These are phyloP conservation scores for Odiellus spinosus DNA, from an alignment of 2,888 invertebrate genomes.

Conservation along the genomic window DNA sequence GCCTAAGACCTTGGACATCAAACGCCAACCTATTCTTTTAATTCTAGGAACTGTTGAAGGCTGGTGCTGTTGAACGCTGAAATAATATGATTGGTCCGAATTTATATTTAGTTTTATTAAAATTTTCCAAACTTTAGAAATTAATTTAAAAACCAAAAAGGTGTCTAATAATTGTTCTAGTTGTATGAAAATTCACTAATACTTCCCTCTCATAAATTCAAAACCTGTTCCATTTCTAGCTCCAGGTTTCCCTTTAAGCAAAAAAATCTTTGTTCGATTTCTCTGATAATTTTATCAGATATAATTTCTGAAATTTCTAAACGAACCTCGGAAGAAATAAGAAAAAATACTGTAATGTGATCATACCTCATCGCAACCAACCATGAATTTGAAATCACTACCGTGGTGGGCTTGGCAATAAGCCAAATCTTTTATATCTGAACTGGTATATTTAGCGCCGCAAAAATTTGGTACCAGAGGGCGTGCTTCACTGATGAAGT, in stretches of 20 bases:
- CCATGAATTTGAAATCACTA: constrained; percentile 14
- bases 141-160: too few relatives aligned
- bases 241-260: too few relatives aligned
- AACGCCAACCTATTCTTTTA: too few relatives aligned
- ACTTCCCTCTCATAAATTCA: too few relatives aligned
- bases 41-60: too few relatives aligned
- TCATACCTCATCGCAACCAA: constrained; percentile 19
- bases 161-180: background rate
- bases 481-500: constrained; percentile 10
- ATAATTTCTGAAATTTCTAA: background rate
- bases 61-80: too few relatives aligned
- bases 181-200: background rate
- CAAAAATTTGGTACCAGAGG: constrained; percentile 48
- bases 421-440: constrained; percentile 48
- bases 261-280: too few relatives aligned
- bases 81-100: too few relatives aligned
- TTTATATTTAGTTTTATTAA: background rate
- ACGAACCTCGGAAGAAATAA: background rate
- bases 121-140: background rate
- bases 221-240: too few relatives aligned
- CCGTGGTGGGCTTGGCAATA: constrained; percentile 32
- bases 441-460: constrained; percentile 68
- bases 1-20: too few relatives aligned
- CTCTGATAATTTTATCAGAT: background rate
- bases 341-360: too few relatives aligned